These are phyloP conservation scores for Odontomachus brunneus DNA, from an alignment of 1,140 invertebrate species.

Conservation along the genomic window DNA sequence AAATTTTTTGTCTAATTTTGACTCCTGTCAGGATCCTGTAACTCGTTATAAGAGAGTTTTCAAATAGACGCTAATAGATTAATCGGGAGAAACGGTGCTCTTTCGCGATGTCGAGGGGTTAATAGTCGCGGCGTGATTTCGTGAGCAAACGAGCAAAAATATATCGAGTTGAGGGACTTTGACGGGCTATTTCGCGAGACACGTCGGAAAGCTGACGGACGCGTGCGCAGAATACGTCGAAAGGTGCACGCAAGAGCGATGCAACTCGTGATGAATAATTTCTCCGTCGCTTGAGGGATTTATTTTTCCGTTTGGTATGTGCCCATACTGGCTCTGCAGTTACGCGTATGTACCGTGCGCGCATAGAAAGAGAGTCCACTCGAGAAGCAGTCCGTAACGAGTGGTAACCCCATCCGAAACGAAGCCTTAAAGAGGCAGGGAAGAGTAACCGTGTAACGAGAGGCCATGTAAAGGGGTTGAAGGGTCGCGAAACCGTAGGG, in stretches of 20 bases:
- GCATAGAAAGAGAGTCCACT: slow-evolving; percentile 59
- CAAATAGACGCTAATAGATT: no score
- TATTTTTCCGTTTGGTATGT: slow-evolving; percentile 65
- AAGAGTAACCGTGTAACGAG: slow-evolving; percentile 79
- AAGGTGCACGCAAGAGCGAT: background rate
- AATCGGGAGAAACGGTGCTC: no score
- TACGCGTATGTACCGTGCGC: slow-evolving; percentile 22
- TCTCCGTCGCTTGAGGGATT: background rate
- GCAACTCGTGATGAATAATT: slow-evolving; percentile 14
- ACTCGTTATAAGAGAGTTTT: no score
- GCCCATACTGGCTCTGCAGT: no score
- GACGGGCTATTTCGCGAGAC: background rate
- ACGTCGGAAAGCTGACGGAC: background rate
- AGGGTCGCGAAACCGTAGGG: slow-evolving; percentile 69
- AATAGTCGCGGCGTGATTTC: background rate
- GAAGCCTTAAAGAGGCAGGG: slow-evolving; percentile 81
- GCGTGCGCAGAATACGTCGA: no score
- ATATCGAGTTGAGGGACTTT: no score
- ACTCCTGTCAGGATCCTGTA: no score
- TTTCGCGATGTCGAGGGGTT: background rate
- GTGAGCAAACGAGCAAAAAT: background rate
- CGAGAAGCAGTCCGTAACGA: slow-evolving; percentile 77
- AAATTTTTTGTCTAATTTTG: no score
- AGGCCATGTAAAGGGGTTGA: slow-evolving; percentile 76
- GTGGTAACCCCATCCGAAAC: slow-evolving; percentile 80